Evolutionary conservation across 1,140 invertebrate genomes (phyloP), one percentile per base, ranked within the genome.

Genomic region (Brachionus rubens): DNA sequence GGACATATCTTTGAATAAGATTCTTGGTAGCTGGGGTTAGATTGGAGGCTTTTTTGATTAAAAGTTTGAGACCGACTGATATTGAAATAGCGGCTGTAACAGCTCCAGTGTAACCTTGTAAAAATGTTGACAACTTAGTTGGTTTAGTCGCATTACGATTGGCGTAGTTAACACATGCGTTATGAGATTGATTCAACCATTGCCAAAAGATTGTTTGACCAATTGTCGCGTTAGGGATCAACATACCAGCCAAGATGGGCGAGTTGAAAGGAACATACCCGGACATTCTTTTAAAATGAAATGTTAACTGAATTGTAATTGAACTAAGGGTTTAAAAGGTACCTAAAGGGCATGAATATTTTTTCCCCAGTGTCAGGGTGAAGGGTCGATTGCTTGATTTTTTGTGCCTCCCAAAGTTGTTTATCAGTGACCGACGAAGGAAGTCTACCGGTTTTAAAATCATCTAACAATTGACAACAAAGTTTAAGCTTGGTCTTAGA

Each of bases 341-440:
- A 54, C 68, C 86, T 80, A 78, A 87, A 87, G 41, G 86, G 85
- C 82, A 85, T 85, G 36, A 86, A 82, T 3, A 87, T 82, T 77
- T 86, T 86, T 52, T 87, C 80, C 7, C 85, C 85, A 1, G 86
- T 87, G 76, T 87, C 86, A 52, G 86, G 86, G 80, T 87, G 86
- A 40, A 86, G 82, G 30, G 86, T 86, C 3, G 86, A 83, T 80
- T 85, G 83, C 77, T 85, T 86, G 9, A 86, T 81, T 78, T 86
- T 87, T 78, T 87, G 86, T 7, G 86, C 86, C 78, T 86, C 78
- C 86, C 86, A 87, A 76, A 87, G 77, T 26, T 86, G 77, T 75
- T 81, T 77, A 78, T 86, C 80, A 6, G 82, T 82, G 9, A 82
- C 78, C 14, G 78, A 79, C 24, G 79, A 36, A 7, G 80, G 77